A percentile compares a stretch with the other conserved stretches of the same genome.
phyloP scores from a whole-genome alignment of 1,140 invertebrate genomes.

The Achroia grisella region DNA sequence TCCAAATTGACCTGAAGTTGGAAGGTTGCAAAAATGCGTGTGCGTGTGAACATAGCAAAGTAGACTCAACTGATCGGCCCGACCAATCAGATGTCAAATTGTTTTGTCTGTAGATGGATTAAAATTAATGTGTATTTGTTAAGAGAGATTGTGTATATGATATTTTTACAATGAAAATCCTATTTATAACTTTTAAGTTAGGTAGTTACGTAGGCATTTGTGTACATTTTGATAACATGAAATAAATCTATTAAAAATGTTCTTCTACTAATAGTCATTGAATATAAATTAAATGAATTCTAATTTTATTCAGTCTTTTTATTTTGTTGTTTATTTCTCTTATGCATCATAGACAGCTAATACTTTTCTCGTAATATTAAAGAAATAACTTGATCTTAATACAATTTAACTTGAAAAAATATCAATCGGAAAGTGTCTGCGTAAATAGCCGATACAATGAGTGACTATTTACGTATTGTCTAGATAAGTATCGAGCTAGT shows the following conservation, averaged over 20 bases:
- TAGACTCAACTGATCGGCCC: too few relatives aligned
- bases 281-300: conserved; percentile 44
- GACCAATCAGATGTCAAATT: too few relatives aligned
- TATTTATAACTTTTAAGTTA: conserved; percentile 48
- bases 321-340: conserved; percentile 16
- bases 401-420: too few relatives aligned
- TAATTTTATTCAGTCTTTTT: conserved; percentile 54
- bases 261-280: conserved; percentile 37
- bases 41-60: too few relatives aligned
- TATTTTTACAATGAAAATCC: conserved; percentile 54
- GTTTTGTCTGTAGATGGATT: too few relatives aligned
- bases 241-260: conserved; percentile 30
- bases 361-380: background rate
- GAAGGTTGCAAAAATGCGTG: too few relatives aligned
- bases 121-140: conserved; percentile 25
- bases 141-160: conserved; percentile 47
- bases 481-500: too few relatives aligned
- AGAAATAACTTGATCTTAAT: too few relatives aligned
- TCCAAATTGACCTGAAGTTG: too few relatives aligned
- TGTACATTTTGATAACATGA: conserved; percentile 64
- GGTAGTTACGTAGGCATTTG: conserved; percentile 42
- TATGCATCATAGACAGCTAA: background rate
- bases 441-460: too few relatives aligned
- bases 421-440: too few relatives aligned
- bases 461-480: too few relatives aligned